Conservation (phyloP, 2,888 invertebrate species). For the Cyrtodaria siliqua region DNA sequence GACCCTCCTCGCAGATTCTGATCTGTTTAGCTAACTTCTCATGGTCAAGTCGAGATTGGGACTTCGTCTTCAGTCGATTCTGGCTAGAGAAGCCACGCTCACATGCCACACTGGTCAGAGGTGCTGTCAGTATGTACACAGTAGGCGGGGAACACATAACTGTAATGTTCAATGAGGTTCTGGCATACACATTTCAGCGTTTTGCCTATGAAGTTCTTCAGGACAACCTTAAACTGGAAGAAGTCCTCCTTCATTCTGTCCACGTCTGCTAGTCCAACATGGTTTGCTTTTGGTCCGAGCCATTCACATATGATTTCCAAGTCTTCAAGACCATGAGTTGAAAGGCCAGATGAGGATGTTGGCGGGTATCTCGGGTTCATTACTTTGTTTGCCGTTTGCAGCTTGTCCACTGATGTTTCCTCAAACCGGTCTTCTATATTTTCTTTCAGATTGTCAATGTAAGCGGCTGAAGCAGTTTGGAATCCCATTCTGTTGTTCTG, state of each 20-base stretch:
- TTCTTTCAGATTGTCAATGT: conserved; percentile 23
- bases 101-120: conserved; percentile 36
- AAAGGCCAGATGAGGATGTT: neutral
- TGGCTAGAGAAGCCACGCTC: conserved; percentile 43
- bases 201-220: too few relatives aligned
- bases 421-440: conserved; percentile 41
- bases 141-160: too few relatives aligned
- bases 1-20: conserved; percentile 32
- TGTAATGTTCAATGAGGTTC: too few relatives aligned
- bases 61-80: conserved; percentile 39
- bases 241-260: conserved; percentile 15
- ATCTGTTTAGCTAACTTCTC: conserved; percentile 26
- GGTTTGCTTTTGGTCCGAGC: conserved; percentile 11
- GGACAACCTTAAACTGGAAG: conserved; percentile 18
- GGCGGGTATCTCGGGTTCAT: conserved; percentile 38
- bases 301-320: conserved; percentile 7
- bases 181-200: too few relatives aligned
- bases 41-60: conserved; percentile 8
- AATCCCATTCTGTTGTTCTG: conserved; percentile 24
- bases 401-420: conserved; percentile 32
- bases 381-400: conserved; percentile 9
- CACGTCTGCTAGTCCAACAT: conserved; percentile 10
- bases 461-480: conserved; percentile 12
- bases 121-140: conserved; percentile 9
- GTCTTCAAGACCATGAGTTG: conserved; percentile 10